Evolutionary conservation across 2,797 vertebrate species (phyloP).

Genomic region (Helarctos malayanus): DNA sequence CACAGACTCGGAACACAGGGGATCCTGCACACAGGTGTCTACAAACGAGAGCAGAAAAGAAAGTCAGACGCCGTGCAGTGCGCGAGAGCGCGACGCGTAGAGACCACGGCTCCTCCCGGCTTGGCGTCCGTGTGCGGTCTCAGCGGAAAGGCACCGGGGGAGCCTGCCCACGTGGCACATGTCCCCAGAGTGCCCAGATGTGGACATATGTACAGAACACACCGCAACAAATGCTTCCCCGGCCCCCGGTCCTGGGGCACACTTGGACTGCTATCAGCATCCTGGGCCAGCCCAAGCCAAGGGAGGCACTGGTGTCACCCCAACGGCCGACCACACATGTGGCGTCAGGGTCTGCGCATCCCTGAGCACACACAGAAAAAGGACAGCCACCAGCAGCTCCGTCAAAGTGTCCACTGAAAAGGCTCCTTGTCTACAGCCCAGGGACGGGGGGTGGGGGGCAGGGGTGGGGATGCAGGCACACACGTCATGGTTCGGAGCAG

Average conservation of each 20-base stretch:
- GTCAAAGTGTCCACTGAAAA: accelerated
- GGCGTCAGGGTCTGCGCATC: slow-evolving; percentile 77
- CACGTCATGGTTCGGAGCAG: accelerated
- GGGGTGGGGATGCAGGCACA: too few species aligned
- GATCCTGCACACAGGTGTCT: slow-evolving; percentile 84
- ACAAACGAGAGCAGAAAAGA: slow-evolving; percentile 85
- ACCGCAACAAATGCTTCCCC: slow-evolving; percentile 61
- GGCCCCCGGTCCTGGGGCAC: neutral
- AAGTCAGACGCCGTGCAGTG: slow-evolving; percentile 83
- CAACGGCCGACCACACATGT: slow-evolving; percentile 72
- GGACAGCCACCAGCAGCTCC: neutral
- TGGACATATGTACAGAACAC: slow-evolving; percentile 73
- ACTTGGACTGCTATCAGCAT: neutral
- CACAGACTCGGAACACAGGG: slow-evolving; percentile 87
- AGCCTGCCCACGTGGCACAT: accelerated
- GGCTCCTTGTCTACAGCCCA: neutral
- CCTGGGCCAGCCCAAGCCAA: neutral
- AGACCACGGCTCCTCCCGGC: neutral
- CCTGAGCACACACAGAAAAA: neutral
- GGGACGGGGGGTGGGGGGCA: accelerated
- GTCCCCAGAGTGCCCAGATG: slow-evolving; percentile 76
- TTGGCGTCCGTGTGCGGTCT: accelerated
- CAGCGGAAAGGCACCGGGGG: neutral
- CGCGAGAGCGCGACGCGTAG: slow-evolving; percentile 81
- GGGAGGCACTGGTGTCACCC: neutral